Conservation (phyloP, 2,888 invertebrate genomes). For the Lasioglossum pauxillum region DNA sequence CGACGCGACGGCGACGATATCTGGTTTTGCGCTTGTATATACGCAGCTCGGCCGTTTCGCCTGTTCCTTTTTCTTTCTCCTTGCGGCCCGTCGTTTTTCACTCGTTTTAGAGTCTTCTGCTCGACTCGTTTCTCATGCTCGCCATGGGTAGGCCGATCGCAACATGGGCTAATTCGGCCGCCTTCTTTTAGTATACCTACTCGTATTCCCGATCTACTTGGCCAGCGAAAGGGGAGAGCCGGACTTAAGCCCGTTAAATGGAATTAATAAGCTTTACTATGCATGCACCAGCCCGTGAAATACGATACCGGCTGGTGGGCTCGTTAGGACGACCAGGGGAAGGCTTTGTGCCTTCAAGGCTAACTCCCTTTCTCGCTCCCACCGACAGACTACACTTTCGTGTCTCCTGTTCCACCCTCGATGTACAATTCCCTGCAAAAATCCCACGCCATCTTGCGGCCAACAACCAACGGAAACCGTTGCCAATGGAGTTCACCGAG, state of each 20-base stretch:
- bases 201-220: conserved; percentile 78
- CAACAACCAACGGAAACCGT: background rate
- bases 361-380: conserved; percentile 59
- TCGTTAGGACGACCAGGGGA: conserved; percentile 75
- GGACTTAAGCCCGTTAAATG: conserved; percentile 81
- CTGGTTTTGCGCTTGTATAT: conserved; percentile 64
- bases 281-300: conserved; percentile 81
- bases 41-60: conserved; percentile 25
- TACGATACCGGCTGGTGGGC: conserved; percentile 79
- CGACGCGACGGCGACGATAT: conserved; percentile 56
- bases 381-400: conserved; percentile 46
- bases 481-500: background rate
- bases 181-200: conserved; percentile 68
- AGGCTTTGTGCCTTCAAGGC: conserved; percentile 79
- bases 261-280: conserved; percentile 83
- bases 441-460: conserved; percentile 20
- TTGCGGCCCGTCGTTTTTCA: conserved; percentile 37
- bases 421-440: conserved; percentile 22
- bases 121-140: conserved; percentile 77
- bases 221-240: conserved; percentile 66
- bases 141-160: conserved; percentile 69
- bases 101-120: conserved; percentile 63
- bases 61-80: conserved; percentile 43
- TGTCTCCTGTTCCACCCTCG: conserved; percentile 28
- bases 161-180: conserved; percentile 71